phyloP scores from a whole-genome alignment of 2,888 invertebrate species.

The Athrips mouffetella region DNA sequence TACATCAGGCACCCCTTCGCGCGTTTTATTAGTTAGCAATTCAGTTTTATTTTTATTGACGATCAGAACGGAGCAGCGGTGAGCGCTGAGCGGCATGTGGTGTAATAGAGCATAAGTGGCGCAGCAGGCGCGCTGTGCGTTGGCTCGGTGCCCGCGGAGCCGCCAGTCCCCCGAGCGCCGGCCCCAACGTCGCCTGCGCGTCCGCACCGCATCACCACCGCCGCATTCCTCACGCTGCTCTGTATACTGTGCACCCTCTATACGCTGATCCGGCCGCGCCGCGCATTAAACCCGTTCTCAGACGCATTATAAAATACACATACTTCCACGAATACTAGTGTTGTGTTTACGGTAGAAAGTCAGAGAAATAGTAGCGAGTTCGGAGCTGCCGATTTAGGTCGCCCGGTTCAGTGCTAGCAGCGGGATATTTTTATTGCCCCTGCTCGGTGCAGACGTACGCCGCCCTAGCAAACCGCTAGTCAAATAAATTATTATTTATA shows the following conservation, averaged over 20 bases:
- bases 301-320: constrained; percentile 26
- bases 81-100: constrained; percentile 48
- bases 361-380: constrained; percentile 45
- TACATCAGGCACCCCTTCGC: constrained; percentile 34
- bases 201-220: constrained; percentile 17
- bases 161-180: constrained; percentile 53
- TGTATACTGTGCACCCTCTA: constrained; percentile 22
- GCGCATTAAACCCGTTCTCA: constrained; percentile 8
- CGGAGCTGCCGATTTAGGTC: constrained; percentile 68
- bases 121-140: constrained; percentile 49
- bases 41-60: constrained; percentile 61
- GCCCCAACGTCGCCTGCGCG: constrained; percentile 65
- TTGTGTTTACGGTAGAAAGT: constrained; percentile 43
- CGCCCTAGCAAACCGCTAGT: constrained; percentile 59
- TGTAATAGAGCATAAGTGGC: constrained; percentile 65
- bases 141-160: constrained; percentile 67
- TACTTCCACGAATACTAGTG: constrained; percentile 27
- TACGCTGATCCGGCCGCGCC: constrained; percentile 20
- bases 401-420: constrained; percentile 73
- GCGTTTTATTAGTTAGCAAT: constrained; percentile 47
- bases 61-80: constrained; percentile 37
- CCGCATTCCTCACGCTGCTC: constrained; percentile 9
- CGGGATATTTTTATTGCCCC: constrained; percentile 76
- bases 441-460: constrained; percentile 66
- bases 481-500: constrained; percentile 69